Conservation (phyloP, 2,888 invertebrate species). For the Nemotelus pantherinus region DNA sequence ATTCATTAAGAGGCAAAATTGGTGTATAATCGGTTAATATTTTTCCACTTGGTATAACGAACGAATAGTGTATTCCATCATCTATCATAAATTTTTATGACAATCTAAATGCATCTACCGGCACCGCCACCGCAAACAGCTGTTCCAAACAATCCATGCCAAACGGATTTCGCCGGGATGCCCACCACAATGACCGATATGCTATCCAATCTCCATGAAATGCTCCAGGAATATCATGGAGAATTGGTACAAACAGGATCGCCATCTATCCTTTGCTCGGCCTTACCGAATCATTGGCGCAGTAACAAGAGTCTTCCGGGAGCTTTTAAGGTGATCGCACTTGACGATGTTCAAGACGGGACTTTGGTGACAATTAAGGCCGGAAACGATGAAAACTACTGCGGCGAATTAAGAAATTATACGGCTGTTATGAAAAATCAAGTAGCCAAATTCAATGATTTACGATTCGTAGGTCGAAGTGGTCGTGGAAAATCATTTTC, state of each 20-base stretch:
- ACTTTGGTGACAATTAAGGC: constrained; percentile 93
- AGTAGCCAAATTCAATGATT: constrained; percentile 98
- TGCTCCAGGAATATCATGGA: constrained; percentile 89
- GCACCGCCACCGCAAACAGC: constrained; percentile 61
- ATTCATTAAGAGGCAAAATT: too few species aligned
- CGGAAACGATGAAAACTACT: constrained; percentile 97
- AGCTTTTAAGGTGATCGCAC: constrained; percentile 93
- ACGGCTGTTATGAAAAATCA: constrained; percentile 97
- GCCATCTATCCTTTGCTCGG: constrained; percentile 94
- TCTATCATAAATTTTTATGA: not conserved
- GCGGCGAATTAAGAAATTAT: constrained; percentile 93
- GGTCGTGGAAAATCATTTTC: constrained; percentile 97
- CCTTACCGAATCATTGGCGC: constrained; percentile 95
- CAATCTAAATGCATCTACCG: constrained; percentile 61
- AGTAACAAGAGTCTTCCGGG: constrained; percentile 96
- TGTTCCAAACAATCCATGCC: constrained; percentile 55
- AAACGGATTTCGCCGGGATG: constrained; percentile 58
- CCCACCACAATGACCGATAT: constrained; percentile 77
- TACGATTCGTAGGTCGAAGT: constrained; percentile 96
- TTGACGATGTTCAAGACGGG: constrained; percentile 94
- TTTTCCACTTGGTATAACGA: too few species aligned
- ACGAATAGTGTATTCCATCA: too few species aligned
- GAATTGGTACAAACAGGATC: constrained; percentile 94
- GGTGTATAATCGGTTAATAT: too few species aligned
- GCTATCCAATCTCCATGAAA: constrained; percentile 79